Evolutionary conservation across 1,140 invertebrate species (phyloP).

Genomic region (Drosophila tropicalis): DNA sequence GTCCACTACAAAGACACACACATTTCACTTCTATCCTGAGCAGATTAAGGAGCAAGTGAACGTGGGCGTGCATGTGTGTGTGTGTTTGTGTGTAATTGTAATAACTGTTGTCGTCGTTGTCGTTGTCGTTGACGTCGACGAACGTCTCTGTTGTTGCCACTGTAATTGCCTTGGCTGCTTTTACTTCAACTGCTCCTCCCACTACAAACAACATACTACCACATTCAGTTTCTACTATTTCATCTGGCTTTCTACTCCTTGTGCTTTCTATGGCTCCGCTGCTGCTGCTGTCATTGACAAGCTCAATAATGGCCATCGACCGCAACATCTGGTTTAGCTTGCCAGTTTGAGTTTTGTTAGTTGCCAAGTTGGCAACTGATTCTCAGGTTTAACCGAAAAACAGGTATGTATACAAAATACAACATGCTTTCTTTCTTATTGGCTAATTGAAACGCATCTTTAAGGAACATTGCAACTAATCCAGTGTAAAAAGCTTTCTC

Average conservation of each 20-base stretch:
- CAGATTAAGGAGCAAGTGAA: conserved; percentile 7
- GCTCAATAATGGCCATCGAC: conserved; percentile 77
- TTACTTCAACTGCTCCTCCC: conserved; percentile 9
- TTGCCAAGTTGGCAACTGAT: conserved; percentile 44
- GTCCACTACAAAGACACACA: neutral
- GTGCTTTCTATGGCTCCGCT: neutral
- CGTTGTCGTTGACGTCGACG: conserved; percentile 54
- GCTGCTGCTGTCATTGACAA: conserved; percentile 67
- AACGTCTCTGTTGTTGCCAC: conserved; percentile 57
- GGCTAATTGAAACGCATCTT: conserved; percentile 1
- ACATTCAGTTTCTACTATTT: conserved; percentile 11
- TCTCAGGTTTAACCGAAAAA: conserved; percentile 44
- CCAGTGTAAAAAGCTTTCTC: neutral
- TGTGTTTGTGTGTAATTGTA: conserved; percentile 57
- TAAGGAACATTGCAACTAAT: conserved; percentile 49
- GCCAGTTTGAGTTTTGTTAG: conserved; percentile 37
- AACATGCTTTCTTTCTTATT: conserved; percentile 18
- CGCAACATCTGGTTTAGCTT: conserved; percentile 74
- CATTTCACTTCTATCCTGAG: neutral
- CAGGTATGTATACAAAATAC: conserved; percentile 12
- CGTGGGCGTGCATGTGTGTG: neutral
- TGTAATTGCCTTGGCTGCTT: conserved; percentile 68
- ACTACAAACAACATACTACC: neutral
- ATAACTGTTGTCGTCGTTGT: conserved; percentile 66
- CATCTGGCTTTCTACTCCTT: conserved; percentile 10